phyloP scores from a whole-genome alignment of 2,113 vertebrate species.

The Muntiacus reevesi region DNA sequence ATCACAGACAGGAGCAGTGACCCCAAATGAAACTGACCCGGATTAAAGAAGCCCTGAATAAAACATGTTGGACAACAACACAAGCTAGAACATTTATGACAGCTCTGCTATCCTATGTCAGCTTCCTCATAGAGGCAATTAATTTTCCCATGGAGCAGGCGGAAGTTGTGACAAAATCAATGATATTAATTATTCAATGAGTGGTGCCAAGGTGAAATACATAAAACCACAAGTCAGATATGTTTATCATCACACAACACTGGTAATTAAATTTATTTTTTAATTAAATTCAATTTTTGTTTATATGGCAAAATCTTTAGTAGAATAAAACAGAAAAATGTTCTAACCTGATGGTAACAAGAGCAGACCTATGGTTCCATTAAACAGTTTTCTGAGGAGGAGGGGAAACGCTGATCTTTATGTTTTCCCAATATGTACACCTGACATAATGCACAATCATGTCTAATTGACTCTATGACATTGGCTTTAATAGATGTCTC shows the following conservation, averaged over 20 bases:
- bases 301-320: background rate
- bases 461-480: background rate
- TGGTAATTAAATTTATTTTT: conserved; percentile 20
- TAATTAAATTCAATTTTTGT: background rate
- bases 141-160: background rate
- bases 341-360: background rate
- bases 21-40: background rate
- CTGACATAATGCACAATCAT: background rate
- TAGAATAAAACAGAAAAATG: background rate
- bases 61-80: background rate
- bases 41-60: background rate
- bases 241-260: background rate
- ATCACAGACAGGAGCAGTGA: background rate
- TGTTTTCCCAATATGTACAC: background rate
- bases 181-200: conserved; percentile 9
- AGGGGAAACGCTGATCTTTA: background rate
- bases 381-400: background rate
- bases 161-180: background rate
- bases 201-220: background rate
- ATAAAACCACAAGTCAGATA: background rate
- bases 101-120: background rate
- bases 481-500: background rate
- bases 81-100: background rate
- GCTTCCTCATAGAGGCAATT: background rate
- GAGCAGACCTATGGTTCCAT: background rate